Evolutionary conservation across 2,888 invertebrate genomes (phyloP).

Genomic region (Drosophila putrida): DNA sequence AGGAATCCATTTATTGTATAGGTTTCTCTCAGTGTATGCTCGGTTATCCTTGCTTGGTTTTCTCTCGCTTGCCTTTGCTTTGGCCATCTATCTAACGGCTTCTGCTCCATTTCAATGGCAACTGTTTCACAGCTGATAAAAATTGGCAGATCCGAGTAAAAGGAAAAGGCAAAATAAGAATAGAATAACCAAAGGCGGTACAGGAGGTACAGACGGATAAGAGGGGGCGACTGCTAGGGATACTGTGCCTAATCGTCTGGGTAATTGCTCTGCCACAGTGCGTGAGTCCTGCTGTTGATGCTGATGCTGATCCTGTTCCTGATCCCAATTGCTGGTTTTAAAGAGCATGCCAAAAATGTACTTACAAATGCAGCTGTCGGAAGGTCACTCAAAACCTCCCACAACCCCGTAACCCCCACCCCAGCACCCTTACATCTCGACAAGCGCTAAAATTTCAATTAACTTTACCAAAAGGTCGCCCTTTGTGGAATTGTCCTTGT

Average conservation of each 20-base stretch:
- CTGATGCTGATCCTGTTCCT: slow-evolving; percentile 32
- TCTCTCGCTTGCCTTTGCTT: slow-evolving; percentile 40
- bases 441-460: slow-evolving; percentile 73
- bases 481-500: slow-evolving; percentile 54
- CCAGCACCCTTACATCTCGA: slow-evolving; percentile 29
- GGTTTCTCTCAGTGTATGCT: slow-evolving; percentile 21
- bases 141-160: slow-evolving; percentile 68
- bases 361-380: slow-evolving; percentile 65
- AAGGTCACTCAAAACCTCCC: slow-evolving; percentile 19
- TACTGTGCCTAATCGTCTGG: slow-evolving; percentile 83
- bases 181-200: slow-evolving; percentile 1
- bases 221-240: slow-evolving; percentile 31
- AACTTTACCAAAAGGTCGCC: slow-evolving; percentile 66
- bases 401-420: not conserved
- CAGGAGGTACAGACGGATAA: not conserved
- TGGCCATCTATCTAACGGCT: slow-evolving; percentile 72
- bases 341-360: slow-evolving; percentile 45
- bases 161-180: slow-evolving; percentile 24
- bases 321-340: slow-evolving; percentile 35
- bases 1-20: not conserved
- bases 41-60: slow-evolving; percentile 40
- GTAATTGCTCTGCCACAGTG: slow-evolving; percentile 80
- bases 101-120: slow-evolving; percentile 80
- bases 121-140: slow-evolving; percentile 84
- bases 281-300: slow-evolving; percentile 38